Evolutionary conservation across 2,888 invertebrate species (phyloP).

Genomic region (Drosophila meridiana): DNA sequence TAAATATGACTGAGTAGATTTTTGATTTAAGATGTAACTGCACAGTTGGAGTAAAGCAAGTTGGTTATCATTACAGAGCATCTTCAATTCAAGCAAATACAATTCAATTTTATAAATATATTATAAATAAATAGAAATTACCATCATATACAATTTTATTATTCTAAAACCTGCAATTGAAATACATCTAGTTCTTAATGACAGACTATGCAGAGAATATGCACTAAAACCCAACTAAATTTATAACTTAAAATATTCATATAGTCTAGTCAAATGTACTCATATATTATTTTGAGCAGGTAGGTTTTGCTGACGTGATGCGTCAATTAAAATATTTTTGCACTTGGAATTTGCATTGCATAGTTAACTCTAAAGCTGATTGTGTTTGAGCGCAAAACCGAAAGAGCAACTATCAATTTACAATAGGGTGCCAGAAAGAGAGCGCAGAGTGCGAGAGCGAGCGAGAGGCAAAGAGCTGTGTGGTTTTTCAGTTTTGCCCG

Average conservation of each 20-base stretch:
- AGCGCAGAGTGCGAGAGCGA: not conserved
- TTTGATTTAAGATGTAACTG: not conserved
- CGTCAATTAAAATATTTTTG: constrained; percentile 47
- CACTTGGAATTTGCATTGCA: constrained; percentile 66
- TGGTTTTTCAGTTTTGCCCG: constrained; percentile 4
- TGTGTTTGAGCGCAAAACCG: constrained; percentile 36
- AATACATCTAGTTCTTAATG: not conserved
- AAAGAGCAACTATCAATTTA: constrained; percentile 66
- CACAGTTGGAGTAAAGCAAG: not conserved
- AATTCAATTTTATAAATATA: not conserved
- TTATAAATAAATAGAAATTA: not conserved
- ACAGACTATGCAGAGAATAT: not conserved
- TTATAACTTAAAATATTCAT: not conserved
- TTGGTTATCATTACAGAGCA: not conserved
- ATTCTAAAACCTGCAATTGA: not conserved
- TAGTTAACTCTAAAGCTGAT: constrained; percentile 25
- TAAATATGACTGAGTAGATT: not conserved
- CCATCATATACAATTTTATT: not conserved
- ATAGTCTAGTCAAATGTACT: not conserved
- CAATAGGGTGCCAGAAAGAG: constrained; percentile 34
- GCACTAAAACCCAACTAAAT: not conserved
- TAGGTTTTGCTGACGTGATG: constrained; percentile 22
- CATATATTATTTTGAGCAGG: not conserved
- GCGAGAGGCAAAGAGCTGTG: constrained; percentile 1
- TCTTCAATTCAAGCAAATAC: not conserved